phyloP scores from a whole-genome alignment of 2,113 vertebrate genomes.

The Athene noctua region DNA sequence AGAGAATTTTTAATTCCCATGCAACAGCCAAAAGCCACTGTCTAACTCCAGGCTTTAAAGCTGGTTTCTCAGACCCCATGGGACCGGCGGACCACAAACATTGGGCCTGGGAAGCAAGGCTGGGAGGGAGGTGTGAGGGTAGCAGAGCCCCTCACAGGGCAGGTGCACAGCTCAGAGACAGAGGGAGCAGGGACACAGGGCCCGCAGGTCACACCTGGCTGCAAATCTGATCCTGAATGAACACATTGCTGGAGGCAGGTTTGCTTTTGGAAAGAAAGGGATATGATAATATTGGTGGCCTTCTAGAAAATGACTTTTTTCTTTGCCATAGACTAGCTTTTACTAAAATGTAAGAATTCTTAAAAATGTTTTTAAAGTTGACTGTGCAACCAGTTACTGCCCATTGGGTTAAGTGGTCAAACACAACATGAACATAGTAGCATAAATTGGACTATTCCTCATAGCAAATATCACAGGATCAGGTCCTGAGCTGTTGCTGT shows the following conservation, averaged over 20 bases:
- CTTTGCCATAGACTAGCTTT: background rate
- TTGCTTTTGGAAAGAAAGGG: background rate
- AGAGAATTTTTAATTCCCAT: background rate
- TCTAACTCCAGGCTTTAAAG: background rate
- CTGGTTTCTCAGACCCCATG: background rate
- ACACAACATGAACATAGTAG: background rate
- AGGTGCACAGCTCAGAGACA: background rate
- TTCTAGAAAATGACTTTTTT: background rate
- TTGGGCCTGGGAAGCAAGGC: background rate
- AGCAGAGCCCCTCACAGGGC: accelerated
- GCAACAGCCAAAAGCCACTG: background rate
- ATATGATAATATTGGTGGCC: background rate
- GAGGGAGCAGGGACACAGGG: too few species aligned
- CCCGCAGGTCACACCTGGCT: accelerated
- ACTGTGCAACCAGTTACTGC: background rate
- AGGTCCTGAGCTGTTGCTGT: background rate
- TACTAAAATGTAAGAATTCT: background rate
- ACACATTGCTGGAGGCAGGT: background rate
- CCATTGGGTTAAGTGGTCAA: background rate
- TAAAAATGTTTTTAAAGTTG: background rate
- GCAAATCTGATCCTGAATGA: background rate
- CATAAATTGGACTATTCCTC: background rate
- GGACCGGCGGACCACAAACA: background rate
- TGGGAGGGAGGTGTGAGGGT: background rate
- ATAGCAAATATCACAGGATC: background rate